A percentile compares a stretch with the other conserved stretches of the same genome.
phyloP scores from a whole-genome alignment of 2,888 invertebrate genomes.

The Fragum fragum region DNA sequence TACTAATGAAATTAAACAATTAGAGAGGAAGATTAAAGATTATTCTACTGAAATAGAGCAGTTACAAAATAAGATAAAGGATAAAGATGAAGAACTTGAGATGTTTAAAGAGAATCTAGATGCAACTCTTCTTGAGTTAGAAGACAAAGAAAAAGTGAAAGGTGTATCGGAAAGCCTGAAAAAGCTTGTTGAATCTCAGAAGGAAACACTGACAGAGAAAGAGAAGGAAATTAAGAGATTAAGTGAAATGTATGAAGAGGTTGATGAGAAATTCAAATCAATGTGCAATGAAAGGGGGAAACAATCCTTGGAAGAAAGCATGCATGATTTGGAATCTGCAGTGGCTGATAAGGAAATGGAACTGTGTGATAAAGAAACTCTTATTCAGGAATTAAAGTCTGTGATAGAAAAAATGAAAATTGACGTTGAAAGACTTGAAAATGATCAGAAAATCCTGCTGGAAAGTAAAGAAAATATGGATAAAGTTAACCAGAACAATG shows the following conservation, averaged over 20 bases:
- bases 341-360: slow-evolving; percentile 59
- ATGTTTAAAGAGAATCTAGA: slow-evolving; percentile 24
- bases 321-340: slow-evolving; percentile 53
- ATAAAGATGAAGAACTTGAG: background rate
- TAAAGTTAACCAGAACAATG: background rate
- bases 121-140: slow-evolving; percentile 4
- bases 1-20: background rate
- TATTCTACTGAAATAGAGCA: too few species aligned
- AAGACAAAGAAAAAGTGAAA: slow-evolving; percentile 10
- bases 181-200: slow-evolving; percentile 4
- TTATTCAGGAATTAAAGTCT: slow-evolving; percentile 43
- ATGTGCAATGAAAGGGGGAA: background rate
- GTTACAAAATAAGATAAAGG: too few species aligned
- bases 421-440: slow-evolving; percentile 28
- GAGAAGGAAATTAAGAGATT: slow-evolving; percentile 8
- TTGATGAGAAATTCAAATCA: background rate
- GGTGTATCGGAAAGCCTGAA: background rate
- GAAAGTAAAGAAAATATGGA: background rate
- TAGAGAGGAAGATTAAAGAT: background rate
- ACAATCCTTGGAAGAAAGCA: slow-evolving; percentile 31
- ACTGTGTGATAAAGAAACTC: slow-evolving; percentile 48
- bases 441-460: background rate
- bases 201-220: background rate
- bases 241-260: background rate
- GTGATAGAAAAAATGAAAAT: slow-evolving; percentile 45